phyloP scores from a whole-genome alignment of 2,888 invertebrate species.

The Dynastes grantii region DNA sequence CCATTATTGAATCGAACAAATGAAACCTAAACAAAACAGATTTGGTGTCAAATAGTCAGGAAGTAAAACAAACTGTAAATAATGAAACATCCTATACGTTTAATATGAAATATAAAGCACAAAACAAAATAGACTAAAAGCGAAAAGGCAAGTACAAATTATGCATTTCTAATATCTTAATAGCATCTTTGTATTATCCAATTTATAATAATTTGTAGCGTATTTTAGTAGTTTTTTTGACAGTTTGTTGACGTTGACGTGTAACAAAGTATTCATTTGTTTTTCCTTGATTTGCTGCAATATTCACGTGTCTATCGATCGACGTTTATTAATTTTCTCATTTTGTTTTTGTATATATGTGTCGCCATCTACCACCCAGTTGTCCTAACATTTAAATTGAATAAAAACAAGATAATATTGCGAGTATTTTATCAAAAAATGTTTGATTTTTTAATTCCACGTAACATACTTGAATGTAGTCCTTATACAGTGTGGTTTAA shows the following conservation, averaged over 20 bases:
- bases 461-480: too few relatives aligned
- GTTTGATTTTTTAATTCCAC: too few relatives aligned
- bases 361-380: constrained; percentile 25
- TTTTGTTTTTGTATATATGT: constrained; percentile 14
- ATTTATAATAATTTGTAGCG: constrained; percentile 37
- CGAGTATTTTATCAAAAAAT: too few relatives aligned
- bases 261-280: constrained; percentile 33
- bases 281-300: constrained; percentile 35
- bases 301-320: constrained; percentile 20
- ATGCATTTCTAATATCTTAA: constrained; percentile 26
- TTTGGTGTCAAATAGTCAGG: too few relatives aligned
- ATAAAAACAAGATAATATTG: too few relatives aligned
- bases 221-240: constrained; percentile 38
- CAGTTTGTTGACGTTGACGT: constrained; percentile 38
- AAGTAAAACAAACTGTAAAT: background rate
- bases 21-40: too few relatives aligned
- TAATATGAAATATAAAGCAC: background rate
- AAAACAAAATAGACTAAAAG: background rate
- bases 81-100: constrained; percentile 8
- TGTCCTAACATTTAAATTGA: too few relatives aligned
- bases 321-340: too few relatives aligned
- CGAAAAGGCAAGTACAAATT: constrained; percentile 41
- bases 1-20: too few relatives aligned
- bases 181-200: constrained; percentile 31
- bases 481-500: too few relatives aligned